Evolutionary conservation across 2,888 invertebrate genomes (phyloP), one percentile per base, ranked within the genome.

Genomic region (Caenorhabditis panamensis): DNA sequence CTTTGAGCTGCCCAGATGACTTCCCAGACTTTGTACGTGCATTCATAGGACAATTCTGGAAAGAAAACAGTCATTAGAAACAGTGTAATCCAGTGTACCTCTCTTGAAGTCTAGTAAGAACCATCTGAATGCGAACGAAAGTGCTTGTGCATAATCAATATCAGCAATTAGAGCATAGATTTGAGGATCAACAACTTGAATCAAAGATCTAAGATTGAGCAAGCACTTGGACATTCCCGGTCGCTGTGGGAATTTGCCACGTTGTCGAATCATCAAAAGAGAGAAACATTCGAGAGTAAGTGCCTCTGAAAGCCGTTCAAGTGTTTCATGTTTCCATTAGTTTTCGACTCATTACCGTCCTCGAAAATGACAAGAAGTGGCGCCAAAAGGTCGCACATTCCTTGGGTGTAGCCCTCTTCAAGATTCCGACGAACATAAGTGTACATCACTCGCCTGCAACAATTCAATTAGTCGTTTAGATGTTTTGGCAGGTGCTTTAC

Each of bases 71-170:
- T n/a, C n/a, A n/a, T n/a, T n/a, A n/a, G n/a, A n/a, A n/a, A n/a
- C n/a, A n/a, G n/a, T n/a, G n/a, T n/a, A n/a, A n/a, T n/a, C n/a
- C n/a, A n/a, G 49, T 84, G 84, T 86, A 93, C 94, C 94, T 91
- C 97, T 93, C 92, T 97, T 97, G 91, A 97, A 97, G 92, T 97
- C 97, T 66, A 97, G 93, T 83, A 97, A 93, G 93, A 97, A 97
- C 97, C 97, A 97, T 53, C 97, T 95, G 92, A 97, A 97, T 92
- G 96, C 96, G 92, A 97, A 97, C 92, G 96, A 97, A 92, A 97
- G 96, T 91, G 73, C 73, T 20, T 97, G 96, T 3, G 96, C 96
- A 92, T 96, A 96, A 31, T 97, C 97, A 0, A 96, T 95, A 64
- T 95, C 95, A 90, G 96, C 95, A 95, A 97, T 72, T 51, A 85